Percentiles rank a stretch among this genome's conserved stretches.
These are phyloP conservation scores for Wiebesia pumilae DNA, from an alignment of 1,140 invertebrate species.

Conservation along the genomic window DNA sequence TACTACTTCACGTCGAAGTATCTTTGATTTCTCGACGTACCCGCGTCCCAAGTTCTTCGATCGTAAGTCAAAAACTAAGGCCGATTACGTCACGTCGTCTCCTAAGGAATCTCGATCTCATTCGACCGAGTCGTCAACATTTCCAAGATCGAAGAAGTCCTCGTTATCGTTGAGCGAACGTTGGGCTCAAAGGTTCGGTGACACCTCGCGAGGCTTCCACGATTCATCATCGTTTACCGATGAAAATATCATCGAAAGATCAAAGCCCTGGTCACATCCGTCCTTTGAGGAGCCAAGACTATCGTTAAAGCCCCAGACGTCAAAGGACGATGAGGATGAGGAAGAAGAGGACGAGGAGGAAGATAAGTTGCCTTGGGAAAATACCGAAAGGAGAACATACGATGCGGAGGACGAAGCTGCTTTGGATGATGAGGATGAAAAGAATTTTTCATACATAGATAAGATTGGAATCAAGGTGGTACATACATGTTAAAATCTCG, in stretches of 20 bases:
- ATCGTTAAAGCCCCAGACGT: conserved; percentile 61
- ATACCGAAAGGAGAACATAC: conserved; percentile 39
- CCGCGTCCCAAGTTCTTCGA: conserved; percentile 85
- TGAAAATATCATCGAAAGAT: conserved; percentile 66
- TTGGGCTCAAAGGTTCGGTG: conserved; percentile 75
- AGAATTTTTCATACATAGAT: conserved; percentile 38
- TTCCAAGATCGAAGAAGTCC: conserved; percentile 69
- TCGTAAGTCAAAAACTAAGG: conserved; percentile 75
- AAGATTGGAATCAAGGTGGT: conserved; percentile 49
- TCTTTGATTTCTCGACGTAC: conserved; percentile 86
- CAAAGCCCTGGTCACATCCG: conserved; percentile 72
- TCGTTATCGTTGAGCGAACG: conserved; percentile 67
- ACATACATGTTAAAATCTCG: conserved; percentile 47
- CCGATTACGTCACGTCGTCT: conserved; percentile 67
- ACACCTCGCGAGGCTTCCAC: conserved; percentile 50
- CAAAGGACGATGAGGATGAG: conserved; percentile 56
- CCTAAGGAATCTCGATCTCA: conserved; percentile 67
- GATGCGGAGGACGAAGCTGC: conserved; percentile 23
- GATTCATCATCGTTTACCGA: conserved; percentile 51
- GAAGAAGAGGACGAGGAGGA: conserved; percentile 57
- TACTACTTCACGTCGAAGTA: conserved; percentile 72
- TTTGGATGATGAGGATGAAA: conserved; percentile 51
- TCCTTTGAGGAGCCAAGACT: conserved; percentile 70
- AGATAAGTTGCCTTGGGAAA: conserved; percentile 63
- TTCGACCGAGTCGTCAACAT: conserved; percentile 74